Conservation (phyloP, 2,113 vertebrate species). For the Bufo bufo region DNA sequence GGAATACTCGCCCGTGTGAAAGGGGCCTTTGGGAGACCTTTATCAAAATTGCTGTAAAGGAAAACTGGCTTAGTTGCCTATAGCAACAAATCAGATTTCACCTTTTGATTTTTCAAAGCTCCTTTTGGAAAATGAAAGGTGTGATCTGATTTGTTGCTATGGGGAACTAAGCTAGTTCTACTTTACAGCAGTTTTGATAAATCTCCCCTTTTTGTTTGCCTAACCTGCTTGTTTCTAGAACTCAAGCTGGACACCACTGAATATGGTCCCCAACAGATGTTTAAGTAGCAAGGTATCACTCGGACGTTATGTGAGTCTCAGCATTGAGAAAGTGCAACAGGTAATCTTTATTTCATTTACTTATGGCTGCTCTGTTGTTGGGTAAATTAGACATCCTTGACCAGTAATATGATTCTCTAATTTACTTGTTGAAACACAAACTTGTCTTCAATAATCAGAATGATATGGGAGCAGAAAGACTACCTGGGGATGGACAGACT, state of each 20-base stretch:
- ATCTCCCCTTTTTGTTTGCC: neutral
- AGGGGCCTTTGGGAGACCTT: no score
- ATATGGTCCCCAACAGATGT: slow-evolving; percentile 58
- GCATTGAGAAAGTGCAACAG: slow-evolving; percentile 70
- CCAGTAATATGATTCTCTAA: neutral
- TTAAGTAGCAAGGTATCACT: slow-evolving; percentile 66
- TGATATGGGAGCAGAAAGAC: slow-evolving; percentile 61
- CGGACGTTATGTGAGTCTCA: slow-evolving; percentile 76
- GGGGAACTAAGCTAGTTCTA: no score
- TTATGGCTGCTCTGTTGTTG: neutral
- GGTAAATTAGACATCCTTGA: neutral
- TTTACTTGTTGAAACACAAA: neutral
- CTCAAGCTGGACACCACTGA: slow-evolving; percentile 62
- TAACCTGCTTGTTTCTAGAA: neutral
- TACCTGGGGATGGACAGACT: slow-evolving; percentile 63
- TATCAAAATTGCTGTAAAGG: no score
- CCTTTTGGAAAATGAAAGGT: no score
- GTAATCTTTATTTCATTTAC: slow-evolving; percentile 59
- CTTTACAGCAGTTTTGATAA: no score
- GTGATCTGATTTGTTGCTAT: no score
- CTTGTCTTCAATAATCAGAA: slow-evolving; percentile 61
- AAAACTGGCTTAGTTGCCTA: no score
- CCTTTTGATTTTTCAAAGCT: no score
- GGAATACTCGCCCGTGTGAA: no score
- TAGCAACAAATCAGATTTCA: no score